Evolutionary conservation across 2,797 vertebrate species (phyloP).

Genomic region (Neostethus bicornis): DNA sequence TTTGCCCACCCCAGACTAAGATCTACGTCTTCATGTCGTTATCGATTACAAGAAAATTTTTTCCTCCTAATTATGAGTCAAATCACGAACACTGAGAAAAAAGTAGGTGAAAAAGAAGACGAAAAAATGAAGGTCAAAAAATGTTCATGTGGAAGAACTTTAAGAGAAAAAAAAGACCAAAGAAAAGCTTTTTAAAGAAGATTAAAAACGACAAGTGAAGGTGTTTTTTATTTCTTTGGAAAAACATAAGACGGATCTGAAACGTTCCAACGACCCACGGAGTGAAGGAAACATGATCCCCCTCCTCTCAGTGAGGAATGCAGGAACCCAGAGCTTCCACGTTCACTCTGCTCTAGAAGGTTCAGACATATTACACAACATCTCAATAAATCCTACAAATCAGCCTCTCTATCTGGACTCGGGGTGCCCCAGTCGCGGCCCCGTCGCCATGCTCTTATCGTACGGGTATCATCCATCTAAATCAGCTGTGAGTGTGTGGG

Average conservation of each 20-base stretch:
- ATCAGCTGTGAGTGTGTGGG: constrained; percentile 45
- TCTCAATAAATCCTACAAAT: constrained; percentile 35
- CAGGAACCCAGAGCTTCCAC: constrained; percentile 20
- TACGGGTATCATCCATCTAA: constrained; percentile 53
- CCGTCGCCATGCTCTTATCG: constrained; percentile 49
- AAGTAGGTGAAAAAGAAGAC: too few relatives aligned
- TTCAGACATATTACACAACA: constrained; percentile 16
- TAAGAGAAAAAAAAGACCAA: constrained; percentile 20
- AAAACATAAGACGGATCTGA: constrained; percentile 26
- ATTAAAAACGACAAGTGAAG: constrained; percentile 21
- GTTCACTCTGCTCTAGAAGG: too few relatives aligned
- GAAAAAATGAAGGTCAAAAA: too few relatives aligned
- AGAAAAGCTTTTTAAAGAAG: constrained; percentile 14
- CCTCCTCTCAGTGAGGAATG: constrained; percentile 9
- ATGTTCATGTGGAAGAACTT: too few relatives aligned
- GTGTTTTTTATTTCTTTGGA: constrained; percentile 17
- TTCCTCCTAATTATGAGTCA: too few relatives aligned
- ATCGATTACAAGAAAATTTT: too few relatives aligned
- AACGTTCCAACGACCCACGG: constrained; percentile 16
- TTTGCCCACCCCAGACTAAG: too few relatives aligned
- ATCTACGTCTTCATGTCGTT: too few relatives aligned
- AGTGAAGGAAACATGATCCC: constrained; percentile 25
- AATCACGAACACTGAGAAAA: too few relatives aligned
- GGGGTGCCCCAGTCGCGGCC: constrained; percentile 32
- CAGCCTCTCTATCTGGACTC: constrained; percentile 32